These are phyloP conservation scores for Kryptopterus vitreolus DNA, from an alignment of 2,797 vertebrate genomes.

Conservation along the genomic window DNA sequence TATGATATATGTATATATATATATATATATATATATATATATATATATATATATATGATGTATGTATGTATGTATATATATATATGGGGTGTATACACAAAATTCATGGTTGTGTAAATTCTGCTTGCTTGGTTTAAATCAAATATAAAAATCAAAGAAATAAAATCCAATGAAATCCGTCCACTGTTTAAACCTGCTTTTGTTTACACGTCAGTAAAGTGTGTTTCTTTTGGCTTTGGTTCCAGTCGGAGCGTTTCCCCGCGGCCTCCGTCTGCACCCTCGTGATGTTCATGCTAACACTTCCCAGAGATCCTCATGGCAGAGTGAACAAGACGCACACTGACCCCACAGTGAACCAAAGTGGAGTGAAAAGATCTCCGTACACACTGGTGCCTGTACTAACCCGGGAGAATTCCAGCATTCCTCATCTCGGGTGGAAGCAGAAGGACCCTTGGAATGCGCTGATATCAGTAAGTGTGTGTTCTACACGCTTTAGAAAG, in stretches of 20 bases:
- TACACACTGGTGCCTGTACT: background rate
- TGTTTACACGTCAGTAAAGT: background rate
- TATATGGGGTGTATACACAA: no score
- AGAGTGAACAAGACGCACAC: background rate
- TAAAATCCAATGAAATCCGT: no score
- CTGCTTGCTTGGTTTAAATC: no score
- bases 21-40: no score
- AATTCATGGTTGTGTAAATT: no score
- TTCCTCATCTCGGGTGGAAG: background rate
- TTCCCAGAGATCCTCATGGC: background rate
- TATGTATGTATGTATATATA: no score
- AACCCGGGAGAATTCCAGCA: background rate
- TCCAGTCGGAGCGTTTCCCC: background rate
- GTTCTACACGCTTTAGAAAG: no score
- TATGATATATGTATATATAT: no score
- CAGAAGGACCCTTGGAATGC: no score
- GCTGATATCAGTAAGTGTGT: no score
- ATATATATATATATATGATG: no score
- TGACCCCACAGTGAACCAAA: background rate
- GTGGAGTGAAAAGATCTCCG: background rate
- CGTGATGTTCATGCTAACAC: background rate
- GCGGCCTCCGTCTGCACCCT: background rate
- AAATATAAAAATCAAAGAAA: no score
- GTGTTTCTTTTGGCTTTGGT: background rate
- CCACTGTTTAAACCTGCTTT: constrained; percentile 6